Evolutionary conservation across 2,888 invertebrate genomes (phyloP), one percentile per base, ranked within the genome.

Genomic region (Drosophila bunnanda): DNA sequence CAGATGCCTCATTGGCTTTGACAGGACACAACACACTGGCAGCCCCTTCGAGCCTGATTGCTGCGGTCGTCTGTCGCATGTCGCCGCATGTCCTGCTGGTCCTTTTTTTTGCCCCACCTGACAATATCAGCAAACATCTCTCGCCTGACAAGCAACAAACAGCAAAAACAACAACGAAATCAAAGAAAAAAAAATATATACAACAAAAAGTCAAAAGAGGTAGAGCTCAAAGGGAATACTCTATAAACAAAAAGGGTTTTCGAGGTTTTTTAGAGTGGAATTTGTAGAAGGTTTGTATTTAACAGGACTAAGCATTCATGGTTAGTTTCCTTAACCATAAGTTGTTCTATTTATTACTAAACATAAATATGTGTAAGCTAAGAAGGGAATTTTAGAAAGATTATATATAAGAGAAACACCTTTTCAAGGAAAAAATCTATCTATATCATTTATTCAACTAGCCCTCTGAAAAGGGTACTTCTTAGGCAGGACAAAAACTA

Each of bases 61-160:
- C 72, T 73, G 69, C 57, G 75, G 75, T 59, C 54, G 54, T 65
- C 50, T 25, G 38, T 65, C 39, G 64, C 64, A 28, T 38, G 62
- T 62, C 32, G 55, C 39, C 28, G 55, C 53, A 44, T 44, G 30
- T 39, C 36, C 44, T 32, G n/a, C n/a, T 28, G 20, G 12, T 38
- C 55, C 48, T 41, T 28, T n/a, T 44, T 28, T 9, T 10, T 10
- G 39, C 50, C 32, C 70, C 58, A 56, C 57, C 56, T 57, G 74
- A 74, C 71, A 74, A 57, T 74, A 64, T 72, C 71, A 57, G 56
- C 74, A 73, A 72, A 64, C 64, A 72, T 41, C 43, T 70, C 44
- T 60, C 61, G 59, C 30, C 52, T 59, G 70, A 59, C 58, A 57
- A 59, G 43, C 70, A 53, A 67, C 68, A 56, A 68, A 41, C 32